Evolutionary conservation across 1,140 invertebrate genomes (phyloP).

Genomic region (Ceratosolen fusciceps): DNA sequence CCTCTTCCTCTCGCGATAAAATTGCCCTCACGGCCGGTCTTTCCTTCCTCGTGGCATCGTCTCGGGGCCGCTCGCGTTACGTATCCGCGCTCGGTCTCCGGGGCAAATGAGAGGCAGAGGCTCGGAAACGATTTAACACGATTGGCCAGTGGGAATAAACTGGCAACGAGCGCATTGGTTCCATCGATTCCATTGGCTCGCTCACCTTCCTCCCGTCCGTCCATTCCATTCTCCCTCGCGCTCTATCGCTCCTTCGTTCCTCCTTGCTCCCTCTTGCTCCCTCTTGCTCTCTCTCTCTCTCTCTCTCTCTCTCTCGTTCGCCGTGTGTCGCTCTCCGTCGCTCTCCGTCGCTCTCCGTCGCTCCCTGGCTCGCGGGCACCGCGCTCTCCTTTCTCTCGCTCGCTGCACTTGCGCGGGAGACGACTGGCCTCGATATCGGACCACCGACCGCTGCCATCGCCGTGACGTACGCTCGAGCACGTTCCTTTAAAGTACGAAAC

Average conservation of each 20-base stretch:
- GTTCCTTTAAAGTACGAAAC: conserved; percentile 44
- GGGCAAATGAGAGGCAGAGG: conserved; percentile 49
- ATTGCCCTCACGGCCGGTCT: neutral
- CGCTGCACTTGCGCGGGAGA: conserved; percentile 40
- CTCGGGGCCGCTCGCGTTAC: neutral
- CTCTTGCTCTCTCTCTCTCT: conserved; percentile 46
- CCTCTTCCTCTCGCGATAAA: conserved; percentile 32
- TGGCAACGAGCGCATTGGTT: conserved; percentile 69
- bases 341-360: conserved; percentile 46
- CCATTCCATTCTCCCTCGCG: conserved; percentile 47
- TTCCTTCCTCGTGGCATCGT: neutral
- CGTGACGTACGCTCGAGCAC: conserved; percentile 47
- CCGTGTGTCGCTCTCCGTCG: conserved; percentile 17
- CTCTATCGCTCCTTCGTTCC: neutral
- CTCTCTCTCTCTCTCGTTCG: conserved; percentile 49
- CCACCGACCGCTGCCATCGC: conserved; percentile 40
- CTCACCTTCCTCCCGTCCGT: conserved; percentile 50
- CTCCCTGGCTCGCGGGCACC: conserved; percentile 34
- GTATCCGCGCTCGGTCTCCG: neutral
- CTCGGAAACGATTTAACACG: conserved; percentile 68
- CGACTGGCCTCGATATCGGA: conserved; percentile 54
- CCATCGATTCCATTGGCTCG: conserved; percentile 69
- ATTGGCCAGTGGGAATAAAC: conserved; percentile 70
- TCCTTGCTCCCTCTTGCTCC: conserved; percentile 52
- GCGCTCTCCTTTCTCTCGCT: conserved; percentile 40